Evolutionary conservation across 2,797 vertebrate species (phyloP).

Genomic region (Urocyon cinereoargenteus): DNA sequence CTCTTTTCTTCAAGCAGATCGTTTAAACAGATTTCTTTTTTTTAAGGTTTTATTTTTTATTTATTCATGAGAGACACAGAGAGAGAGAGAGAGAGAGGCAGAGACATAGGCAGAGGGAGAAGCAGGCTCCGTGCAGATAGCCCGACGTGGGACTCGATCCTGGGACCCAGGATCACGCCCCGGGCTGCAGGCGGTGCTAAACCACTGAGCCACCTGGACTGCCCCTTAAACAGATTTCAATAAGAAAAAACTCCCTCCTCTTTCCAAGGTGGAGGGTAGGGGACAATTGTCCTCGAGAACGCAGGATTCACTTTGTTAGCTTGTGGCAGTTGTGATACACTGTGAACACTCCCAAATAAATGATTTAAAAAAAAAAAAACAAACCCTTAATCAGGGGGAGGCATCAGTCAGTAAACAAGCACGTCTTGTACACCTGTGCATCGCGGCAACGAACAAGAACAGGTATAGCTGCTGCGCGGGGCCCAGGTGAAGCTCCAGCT

Average conservation of each 20-base stretch:
- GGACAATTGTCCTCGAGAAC: background rate
- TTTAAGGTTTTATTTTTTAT: no score
- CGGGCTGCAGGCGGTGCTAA: no score
- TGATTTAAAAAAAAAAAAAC: background rate
- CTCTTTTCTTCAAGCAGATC: background rate
- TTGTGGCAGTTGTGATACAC: background rate
- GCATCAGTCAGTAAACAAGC: background rate
- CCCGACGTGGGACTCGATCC: no score
- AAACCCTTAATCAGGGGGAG: background rate
- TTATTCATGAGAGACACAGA: no score
- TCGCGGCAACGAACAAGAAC: background rate
- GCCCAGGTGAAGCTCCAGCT: accelerated
- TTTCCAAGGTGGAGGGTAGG: background rate
- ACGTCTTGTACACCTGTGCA: background rate
- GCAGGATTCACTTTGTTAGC: background rate
- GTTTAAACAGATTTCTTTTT: background rate
- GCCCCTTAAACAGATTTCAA: background rate
- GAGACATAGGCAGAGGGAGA: no score
- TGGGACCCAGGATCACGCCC: no score
- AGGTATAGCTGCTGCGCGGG: accelerated
- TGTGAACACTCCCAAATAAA: background rate
- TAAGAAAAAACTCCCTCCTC: background rate
- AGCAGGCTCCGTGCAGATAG: no score
- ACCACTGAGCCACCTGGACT: no score
- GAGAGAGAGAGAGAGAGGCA: no score